Base-by-base conservation (phyloP, 2,797 vertebrate genomes). In the Mastacembelus armatus region DNA sequence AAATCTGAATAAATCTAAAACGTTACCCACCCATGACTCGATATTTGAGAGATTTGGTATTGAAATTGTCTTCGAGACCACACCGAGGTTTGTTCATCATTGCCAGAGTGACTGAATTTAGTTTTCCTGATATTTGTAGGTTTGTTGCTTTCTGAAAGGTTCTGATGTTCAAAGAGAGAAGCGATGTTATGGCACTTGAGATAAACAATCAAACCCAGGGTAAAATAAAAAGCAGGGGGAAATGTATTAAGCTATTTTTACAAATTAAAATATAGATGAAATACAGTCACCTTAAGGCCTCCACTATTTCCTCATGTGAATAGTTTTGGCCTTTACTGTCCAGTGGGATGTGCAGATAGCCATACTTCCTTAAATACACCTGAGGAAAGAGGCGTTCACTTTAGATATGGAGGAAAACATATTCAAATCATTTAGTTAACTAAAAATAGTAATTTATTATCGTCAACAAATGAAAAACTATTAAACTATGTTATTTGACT, bases 51-150 rank as follows among this genome's bases (percentile, higher is more conserved):
- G 76, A 87, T 69, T 69, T 94, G 66, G 90, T 74, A 44, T 82
- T 93, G 75, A 96, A 95, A 11, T 89, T 74, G 57, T 96, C 95
- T 56, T 93, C 87, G 5, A 95, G n/a, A 3, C 95, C 95, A 78
- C 96, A 96, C 4, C 95, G 94, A 47, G 95, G 94, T 64, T 84
- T 90, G 65, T 60, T 87, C 94, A 96, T 96, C 84, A 89, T 92
- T 4, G 26, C 60, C 84, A 90, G 67, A 0, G 95, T 96, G 42
- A 80, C 78, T 10, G 76, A 58, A 48, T 95, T 94, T 38, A 94
- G 42, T 43, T 60, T 74, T 21, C 94, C 95, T n/a, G 94, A 94
- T 62, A 82, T 12, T 7, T 87, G 86, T 59, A 95, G 75, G 62
- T 89, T 89, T 45, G 89, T 93, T 14, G 55, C 93, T 81, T 81